Conservation (phyloP, 1,140 invertebrate genomes). For the Drosophila sp. region DNA sequence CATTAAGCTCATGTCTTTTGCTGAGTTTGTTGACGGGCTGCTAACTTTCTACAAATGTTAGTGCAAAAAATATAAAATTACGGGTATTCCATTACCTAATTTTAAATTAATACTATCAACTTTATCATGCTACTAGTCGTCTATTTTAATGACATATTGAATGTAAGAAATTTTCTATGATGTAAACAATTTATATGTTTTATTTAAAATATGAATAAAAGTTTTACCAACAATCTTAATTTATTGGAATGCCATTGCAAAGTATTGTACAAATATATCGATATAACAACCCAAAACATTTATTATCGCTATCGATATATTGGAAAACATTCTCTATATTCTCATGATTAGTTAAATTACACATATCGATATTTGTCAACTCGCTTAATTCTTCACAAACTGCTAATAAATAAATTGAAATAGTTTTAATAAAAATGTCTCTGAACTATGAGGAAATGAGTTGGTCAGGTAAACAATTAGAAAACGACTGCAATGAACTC, state of each 20-base stretch:
- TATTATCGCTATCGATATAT: conserved; percentile 2
- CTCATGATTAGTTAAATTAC: not conserved
- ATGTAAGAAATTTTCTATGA: no score
- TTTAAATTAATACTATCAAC: no score
- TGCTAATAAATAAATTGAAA: conserved; percentile 56
- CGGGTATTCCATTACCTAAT: not conserved
- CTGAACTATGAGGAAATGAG: conserved; percentile 85
- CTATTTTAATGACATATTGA: no score
- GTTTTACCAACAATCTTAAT: no score
- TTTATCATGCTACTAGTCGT: no score
- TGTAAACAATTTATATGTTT: no score
- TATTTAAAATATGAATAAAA: no score
- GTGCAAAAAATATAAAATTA: not conserved
- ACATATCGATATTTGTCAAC: conserved; percentile 26
- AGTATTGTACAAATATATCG: not conserved
- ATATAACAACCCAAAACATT: not conserved
- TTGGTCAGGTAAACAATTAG: conserved; percentile 84
- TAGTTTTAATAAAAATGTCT: conserved; percentile 81
- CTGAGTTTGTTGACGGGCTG: not conserved
- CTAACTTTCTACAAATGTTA: not conserved
- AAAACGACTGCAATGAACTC: no score
- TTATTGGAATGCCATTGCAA: no score
- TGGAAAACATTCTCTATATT: not conserved
- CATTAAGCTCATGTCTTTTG: conserved; percentile 7
- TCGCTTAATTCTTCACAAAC: conserved; percentile 26